These are phyloP conservation scores for Mus spicilegus DNA, from an alignment of 2,113 vertebrate species.

Conservation along the genomic window DNA sequence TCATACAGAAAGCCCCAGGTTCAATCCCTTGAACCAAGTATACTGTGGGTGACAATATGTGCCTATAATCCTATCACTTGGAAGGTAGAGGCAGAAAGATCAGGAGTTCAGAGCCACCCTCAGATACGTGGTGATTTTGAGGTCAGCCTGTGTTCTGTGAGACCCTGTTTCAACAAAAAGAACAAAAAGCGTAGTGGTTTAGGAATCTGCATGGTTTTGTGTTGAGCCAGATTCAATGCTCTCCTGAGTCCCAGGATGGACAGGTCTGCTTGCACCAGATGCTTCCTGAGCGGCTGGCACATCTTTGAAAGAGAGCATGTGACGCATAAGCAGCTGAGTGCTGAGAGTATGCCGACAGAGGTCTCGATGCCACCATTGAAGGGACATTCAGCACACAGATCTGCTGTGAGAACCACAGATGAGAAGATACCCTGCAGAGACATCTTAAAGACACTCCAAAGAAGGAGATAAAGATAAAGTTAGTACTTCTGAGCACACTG, in stretches of 20 bases:
- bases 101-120: not conserved
- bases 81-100: not conserved
- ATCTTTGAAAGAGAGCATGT: fast-evolving
- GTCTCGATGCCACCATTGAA: fast-evolving
- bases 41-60: not conserved
- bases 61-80: not conserved
- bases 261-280: fast-evolving
- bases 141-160: not conserved
- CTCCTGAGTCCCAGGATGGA: too few relatives aligned
- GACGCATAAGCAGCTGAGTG: fast-evolving
- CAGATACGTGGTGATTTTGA: not conserved
- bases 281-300: fast-evolving
- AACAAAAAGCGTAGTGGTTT: not conserved
- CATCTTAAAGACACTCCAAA: not conserved
- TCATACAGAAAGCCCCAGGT: not conserved
- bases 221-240: not conserved
- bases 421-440: not conserved
- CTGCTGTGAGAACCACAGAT: not conserved
- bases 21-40: not conserved
- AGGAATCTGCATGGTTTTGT: not conserved
- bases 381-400: not conserved
- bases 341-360: not conserved
- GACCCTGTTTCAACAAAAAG: not conserved
- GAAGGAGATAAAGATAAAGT: not conserved
- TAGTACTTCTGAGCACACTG: not conserved